Conservation (phyloP, 2,888 invertebrate species). For the Tetramorium bicarinatum region DNA sequence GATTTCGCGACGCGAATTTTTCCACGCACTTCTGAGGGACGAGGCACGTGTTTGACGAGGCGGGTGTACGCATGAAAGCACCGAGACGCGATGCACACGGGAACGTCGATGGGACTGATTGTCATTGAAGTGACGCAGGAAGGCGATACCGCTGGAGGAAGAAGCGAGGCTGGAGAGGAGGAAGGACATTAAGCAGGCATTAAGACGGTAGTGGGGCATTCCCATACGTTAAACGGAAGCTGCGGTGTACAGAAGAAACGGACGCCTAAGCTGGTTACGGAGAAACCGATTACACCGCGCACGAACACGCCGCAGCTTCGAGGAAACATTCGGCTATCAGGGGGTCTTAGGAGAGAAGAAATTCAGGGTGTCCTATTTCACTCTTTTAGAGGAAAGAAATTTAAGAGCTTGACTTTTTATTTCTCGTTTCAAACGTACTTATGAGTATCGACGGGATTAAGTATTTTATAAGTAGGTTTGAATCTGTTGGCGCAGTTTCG, state of each 20-base stretch:
- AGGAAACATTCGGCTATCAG: background rate
- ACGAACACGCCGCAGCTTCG: constrained; percentile 14
- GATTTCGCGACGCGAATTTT: background rate
- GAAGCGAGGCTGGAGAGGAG: constrained; percentile 64
- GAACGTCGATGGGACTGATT: constrained; percentile 70
- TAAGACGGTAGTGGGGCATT: constrained; percentile 61
- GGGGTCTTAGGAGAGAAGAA: background rate
- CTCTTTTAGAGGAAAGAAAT: background rate
- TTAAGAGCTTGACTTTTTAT: background rate
- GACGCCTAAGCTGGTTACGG: constrained; percentile 54
- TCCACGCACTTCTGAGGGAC: background rate
- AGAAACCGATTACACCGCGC: constrained; percentile 42
- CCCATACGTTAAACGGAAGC: constrained; percentile 54
- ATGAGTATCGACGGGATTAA: background rate
- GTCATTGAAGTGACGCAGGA: constrained; percentile 72
- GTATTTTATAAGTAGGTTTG: background rate
- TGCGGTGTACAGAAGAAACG: constrained; percentile 49
- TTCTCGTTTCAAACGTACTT: background rate
- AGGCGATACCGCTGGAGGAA: constrained; percentile 67
- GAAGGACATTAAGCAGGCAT: constrained; percentile 39
- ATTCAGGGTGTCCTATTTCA: background rate
- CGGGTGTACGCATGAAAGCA: background rate
- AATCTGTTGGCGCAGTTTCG: background rate
- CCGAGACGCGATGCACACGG: background rate
- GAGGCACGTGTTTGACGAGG: constrained; percentile 17